Conservation (phyloP, 2,888 invertebrate species). For the Tiliacea citrago region DNA sequence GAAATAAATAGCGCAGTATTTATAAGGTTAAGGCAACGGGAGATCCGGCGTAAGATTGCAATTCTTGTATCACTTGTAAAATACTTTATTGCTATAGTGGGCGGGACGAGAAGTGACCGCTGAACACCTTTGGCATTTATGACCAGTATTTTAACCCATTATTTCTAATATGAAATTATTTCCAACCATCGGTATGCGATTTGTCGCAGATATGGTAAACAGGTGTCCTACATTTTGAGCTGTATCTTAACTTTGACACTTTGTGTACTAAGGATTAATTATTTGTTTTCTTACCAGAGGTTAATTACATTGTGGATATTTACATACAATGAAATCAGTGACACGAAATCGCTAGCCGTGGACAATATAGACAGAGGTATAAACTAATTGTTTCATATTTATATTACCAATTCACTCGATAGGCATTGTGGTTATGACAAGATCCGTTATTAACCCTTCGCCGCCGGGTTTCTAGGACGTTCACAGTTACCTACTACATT, state of each 20-base stretch:
- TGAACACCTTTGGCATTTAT: conserved; percentile 69
- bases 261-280: conserved; percentile 48
- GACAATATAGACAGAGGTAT: conserved; percentile 30
- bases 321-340: conserved; percentile 62
- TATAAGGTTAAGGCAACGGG: conserved; percentile 87
- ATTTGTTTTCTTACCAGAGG: conserved; percentile 52
- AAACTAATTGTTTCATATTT: conserved; percentile 50
- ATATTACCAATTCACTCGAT: conserved; percentile 36
- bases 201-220: conserved; percentile 59
- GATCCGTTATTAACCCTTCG: conserved; percentile 41
- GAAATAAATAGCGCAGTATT: conserved; percentile 90
- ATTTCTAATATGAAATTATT: conserved; percentile 55
- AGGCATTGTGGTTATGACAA: conserved; percentile 40
- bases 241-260: conserved; percentile 60
- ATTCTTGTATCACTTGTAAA: conserved; percentile 90
- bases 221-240: conserved; percentile 59
- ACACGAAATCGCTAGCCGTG: conserved; percentile 53
- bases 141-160: conserved; percentile 42
- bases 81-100: conserved; percentile 88
- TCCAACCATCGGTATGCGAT: conserved; percentile 54
- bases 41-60: conserved; percentile 86
- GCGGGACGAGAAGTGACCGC: conserved; percentile 69
- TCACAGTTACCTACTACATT: background rate
- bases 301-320: conserved; percentile 57
- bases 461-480: conserved; percentile 9